phyloP scores from a whole-genome alignment of 2,888 invertebrate species.

The Gortyna flavago region DNA sequence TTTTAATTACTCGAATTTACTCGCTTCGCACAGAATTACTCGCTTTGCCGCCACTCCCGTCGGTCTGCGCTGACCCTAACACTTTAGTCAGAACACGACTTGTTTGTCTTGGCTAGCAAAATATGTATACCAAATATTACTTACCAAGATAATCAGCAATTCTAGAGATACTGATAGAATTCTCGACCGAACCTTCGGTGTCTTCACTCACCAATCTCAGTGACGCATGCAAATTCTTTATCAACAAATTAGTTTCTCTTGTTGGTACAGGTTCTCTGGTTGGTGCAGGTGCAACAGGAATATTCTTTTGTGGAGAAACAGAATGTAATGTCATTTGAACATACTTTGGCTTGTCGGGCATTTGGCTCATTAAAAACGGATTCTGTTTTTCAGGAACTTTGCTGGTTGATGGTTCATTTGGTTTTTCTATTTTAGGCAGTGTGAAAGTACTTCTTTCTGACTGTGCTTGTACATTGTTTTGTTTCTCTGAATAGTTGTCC shows the following conservation, averaged over 20 bases:
- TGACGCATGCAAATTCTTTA: conserved; percentile 77
- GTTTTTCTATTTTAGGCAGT: conserved; percentile 45
- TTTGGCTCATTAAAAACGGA: conserved; percentile 61
- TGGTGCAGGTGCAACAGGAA: conserved; percentile 43
- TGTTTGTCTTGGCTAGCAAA: neutral
- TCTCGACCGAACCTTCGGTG: conserved; percentile 78
- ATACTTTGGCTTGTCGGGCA: conserved; percentile 64
- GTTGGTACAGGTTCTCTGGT: conserved; percentile 29
- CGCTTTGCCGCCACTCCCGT: no score
- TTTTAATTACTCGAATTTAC: no score
- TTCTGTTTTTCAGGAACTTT: conserved; percentile 53
- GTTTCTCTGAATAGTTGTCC: conserved; percentile 66
- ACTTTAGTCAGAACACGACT: neutral
- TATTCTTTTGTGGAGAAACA: conserved; percentile 63
- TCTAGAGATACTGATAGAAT: conserved; percentile 84
- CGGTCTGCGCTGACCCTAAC: no score
- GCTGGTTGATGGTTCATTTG: conserved; percentile 44
- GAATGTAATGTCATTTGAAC: conserved; percentile 61
- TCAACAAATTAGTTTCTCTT: conserved; percentile 76
- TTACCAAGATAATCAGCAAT: conserved; percentile 86
- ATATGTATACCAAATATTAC: conserved; percentile 28
- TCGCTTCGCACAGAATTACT: no score
- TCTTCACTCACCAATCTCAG: conserved; percentile 76
- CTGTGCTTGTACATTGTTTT: conserved; percentile 48
- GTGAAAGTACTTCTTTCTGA: conserved; percentile 34